A percentile compares a stretch with the other conserved stretches of the same genome.
phyloP scores from a whole-genome alignment of 2,113 vertebrate species.

The Falcunculus frontatus region DNA sequence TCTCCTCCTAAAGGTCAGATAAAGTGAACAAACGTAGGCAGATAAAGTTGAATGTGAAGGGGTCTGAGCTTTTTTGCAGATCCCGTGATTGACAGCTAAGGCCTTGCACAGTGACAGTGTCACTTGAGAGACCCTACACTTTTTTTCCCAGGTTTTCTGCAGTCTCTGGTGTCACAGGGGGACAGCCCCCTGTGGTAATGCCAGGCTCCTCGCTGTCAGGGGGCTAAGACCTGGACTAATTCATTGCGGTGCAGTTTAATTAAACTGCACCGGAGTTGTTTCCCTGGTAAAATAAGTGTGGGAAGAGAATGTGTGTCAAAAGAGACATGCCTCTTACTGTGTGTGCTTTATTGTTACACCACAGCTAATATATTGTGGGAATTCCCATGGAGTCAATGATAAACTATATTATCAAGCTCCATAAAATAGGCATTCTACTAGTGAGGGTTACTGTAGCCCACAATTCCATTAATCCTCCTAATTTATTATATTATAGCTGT shows the following conservation, averaged over 20 bases:
- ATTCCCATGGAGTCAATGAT: constrained; percentile 86
- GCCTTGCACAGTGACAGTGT: constrained; percentile 68
- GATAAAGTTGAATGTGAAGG: constrained; percentile 13
- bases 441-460: constrained; percentile 80
- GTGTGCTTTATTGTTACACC: constrained; percentile 87
- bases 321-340: constrained; percentile 89
- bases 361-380: constrained; percentile 91
- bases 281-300: constrained; percentile 94
- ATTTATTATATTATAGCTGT: constrained; percentile 86
- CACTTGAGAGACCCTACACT: constrained; percentile 63
- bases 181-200: constrained; percentile 78
- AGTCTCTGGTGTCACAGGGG: constrained; percentile 73
- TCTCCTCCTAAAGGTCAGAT: constrained; percentile 21
- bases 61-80: not conserved
- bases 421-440: constrained; percentile 81
- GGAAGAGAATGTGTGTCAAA: constrained; percentile 95
- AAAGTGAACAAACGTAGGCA: not conserved
- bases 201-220: constrained; percentile 80
- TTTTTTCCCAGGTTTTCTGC: constrained; percentile 75
- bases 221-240: constrained; percentile 84
- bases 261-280: constrained; percentile 87
- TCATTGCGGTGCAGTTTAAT: constrained; percentile 87
- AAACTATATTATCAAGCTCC: constrained; percentile 85
- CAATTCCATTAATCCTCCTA: constrained; percentile 85
- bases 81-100: constrained; percentile 71